Conservation (phyloP, 2,113 vertebrate genomes). For the Dicrurus megarhynchus region DNA sequence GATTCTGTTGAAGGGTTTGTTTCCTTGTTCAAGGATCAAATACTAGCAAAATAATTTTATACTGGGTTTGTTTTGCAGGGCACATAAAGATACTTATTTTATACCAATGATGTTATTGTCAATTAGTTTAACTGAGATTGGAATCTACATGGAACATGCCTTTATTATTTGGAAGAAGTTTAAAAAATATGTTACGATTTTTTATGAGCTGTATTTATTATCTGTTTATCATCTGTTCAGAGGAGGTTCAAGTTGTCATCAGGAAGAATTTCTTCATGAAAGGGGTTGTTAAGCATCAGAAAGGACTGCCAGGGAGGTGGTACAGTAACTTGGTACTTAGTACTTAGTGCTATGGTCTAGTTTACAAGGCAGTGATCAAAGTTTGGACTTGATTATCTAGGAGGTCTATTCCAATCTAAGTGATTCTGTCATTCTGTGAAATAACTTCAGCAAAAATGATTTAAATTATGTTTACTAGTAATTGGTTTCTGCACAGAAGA, state of each 20-base stretch:
- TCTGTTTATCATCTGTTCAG: background rate
- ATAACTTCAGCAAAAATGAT: background rate
- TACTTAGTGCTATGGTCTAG: background rate
- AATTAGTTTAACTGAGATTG: background rate
- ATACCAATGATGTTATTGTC: background rate
- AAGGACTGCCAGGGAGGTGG: background rate
- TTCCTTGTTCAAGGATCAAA: background rate
- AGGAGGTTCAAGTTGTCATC: background rate
- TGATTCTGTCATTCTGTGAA: background rate
- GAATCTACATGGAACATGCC: background rate
- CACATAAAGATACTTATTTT: background rate
- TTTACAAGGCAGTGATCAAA: background rate
- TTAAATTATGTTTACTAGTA: background rate
- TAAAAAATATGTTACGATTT: background rate
- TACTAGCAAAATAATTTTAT: background rate
- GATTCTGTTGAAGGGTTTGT: background rate
- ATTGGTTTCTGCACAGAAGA: background rate
- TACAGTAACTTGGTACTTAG: background rate
- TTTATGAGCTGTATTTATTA: background rate
- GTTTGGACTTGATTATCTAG: background rate
- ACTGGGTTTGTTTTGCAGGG: background rate
- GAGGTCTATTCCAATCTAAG: background rate
- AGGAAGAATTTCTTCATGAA: background rate
- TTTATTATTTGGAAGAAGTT: background rate
- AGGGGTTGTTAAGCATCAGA: background rate